Percentiles rank a stretch among this genome's conserved stretches.
These are phyloP conservation scores for Chloroclystis v-ata DNA, from an alignment of 2,888 invertebrate genomes.

Conservation along the genomic window DNA sequence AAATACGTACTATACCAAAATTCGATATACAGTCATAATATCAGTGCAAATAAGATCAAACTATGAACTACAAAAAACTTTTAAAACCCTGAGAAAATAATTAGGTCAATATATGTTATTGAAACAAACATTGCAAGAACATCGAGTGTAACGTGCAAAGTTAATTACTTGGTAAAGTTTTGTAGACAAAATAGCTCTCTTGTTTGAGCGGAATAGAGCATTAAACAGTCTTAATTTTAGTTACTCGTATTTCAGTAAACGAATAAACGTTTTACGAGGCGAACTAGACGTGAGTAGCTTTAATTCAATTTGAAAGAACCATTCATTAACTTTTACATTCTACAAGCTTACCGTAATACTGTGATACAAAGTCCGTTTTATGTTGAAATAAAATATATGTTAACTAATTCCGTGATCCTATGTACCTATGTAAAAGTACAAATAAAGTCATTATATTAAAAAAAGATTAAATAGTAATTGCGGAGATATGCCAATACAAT, in stretches of 20 bases:
- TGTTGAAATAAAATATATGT: not conserved
- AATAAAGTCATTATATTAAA: too few relatives aligned
- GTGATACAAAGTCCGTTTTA: not conserved
- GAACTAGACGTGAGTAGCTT: conserved; percentile 57
- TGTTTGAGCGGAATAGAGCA: conserved; percentile 48
- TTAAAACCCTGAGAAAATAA: too few relatives aligned
- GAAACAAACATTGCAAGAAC: too few relatives aligned
- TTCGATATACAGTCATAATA: too few relatives aligned
- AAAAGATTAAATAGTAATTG: too few relatives aligned
- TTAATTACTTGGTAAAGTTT: conserved; percentile 31
- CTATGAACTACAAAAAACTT: too few relatives aligned
- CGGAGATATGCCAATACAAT: too few relatives aligned
- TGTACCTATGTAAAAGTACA: too few relatives aligned
- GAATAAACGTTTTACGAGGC: conserved; percentile 60
- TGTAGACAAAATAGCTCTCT: conserved; percentile 37
- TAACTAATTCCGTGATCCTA: not conserved
- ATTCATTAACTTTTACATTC: conserved; percentile 32
- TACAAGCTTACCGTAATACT: not conserved
- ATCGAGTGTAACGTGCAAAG: too few relatives aligned
- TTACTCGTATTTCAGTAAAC: conserved; percentile 55
- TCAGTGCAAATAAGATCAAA: too few relatives aligned
- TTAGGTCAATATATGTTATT: too few relatives aligned
- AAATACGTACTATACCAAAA: too few relatives aligned
- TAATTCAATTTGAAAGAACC: conserved; percentile 45
- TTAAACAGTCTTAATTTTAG: conserved; percentile 58